Percentiles rank a stretch among this genome's conserved stretches.
These are phyloP conservation scores for Apus apus DNA, from an alignment of 2,113 vertebrate species.

Conservation along the genomic window DNA sequence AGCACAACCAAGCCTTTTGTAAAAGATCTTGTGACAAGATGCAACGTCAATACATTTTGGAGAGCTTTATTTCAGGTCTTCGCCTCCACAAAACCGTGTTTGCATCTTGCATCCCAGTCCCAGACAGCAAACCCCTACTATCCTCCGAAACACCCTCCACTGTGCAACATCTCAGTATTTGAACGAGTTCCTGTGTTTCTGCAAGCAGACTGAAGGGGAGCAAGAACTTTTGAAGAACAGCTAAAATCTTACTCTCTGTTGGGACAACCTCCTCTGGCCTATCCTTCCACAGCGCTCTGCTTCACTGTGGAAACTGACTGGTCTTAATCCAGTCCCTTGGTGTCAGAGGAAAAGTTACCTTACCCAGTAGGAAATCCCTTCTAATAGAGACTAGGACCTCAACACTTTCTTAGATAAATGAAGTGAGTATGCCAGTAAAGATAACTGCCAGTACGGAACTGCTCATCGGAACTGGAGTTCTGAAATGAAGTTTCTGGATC, in stretches of 20 bases:
- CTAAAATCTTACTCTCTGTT: not conserved
- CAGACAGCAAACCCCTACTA: not conserved
- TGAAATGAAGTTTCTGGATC: not conserved
- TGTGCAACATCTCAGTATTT: rapidly evolving
- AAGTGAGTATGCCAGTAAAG: not conserved
- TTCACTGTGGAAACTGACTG: not conserved
- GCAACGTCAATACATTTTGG: not conserved
- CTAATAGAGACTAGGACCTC: not conserved
- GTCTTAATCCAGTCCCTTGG: not conserved
- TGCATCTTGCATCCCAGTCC: not conserved
- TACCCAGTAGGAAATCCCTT: not conserved
- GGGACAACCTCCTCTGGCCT: not conserved
- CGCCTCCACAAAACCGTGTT: not conserved
- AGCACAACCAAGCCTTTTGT: not conserved
- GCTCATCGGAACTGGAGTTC: not conserved
- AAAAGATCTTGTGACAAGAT: not conserved
- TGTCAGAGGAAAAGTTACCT: not conserved
- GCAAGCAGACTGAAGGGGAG: not conserved
- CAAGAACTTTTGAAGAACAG: not conserved
- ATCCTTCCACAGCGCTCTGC: not conserved
- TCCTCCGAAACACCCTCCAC: not conserved
- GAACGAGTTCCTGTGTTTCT: not conserved
- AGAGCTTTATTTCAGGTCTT: not conserved
- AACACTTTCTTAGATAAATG: not conserved
- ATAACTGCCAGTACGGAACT: not conserved